Evolutionary conservation across 2,113 vertebrate genomes (phyloP).

Genomic region (Grus americana): DNA sequence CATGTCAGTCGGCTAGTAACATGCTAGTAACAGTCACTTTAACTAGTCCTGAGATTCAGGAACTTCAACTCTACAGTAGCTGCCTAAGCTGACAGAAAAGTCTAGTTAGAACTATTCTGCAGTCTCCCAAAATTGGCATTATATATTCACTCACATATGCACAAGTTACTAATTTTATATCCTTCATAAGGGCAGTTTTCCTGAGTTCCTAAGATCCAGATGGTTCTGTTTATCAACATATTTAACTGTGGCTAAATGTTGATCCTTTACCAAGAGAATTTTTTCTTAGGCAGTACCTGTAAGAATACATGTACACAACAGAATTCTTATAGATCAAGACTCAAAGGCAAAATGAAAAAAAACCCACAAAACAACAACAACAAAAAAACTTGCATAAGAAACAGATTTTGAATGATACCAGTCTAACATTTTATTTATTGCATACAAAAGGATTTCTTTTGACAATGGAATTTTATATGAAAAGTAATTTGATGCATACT

Average conservation of each 20-base stretch:
- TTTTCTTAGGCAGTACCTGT: background rate
- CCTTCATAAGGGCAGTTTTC: background rate
- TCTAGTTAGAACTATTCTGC: background rate
- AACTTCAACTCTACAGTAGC: rapidly evolving
- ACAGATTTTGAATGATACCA: conserved; percentile 25
- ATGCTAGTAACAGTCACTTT: rapidly evolving
- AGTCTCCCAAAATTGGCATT: rapidly evolving
- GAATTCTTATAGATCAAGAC: background rate
- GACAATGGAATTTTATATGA: conserved; percentile 64
- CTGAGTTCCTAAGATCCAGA: no score
- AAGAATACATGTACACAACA: rapidly evolving
- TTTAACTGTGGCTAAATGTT: background rate
- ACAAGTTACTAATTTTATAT: no score
- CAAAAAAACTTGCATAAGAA: background rate
- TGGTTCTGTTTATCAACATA: no score
- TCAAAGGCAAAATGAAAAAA: background rate
- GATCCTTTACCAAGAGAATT: background rate
- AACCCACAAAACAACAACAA: no score
- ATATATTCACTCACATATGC: rapidly evolving
- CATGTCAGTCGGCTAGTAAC: rapidly evolving
- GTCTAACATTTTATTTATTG: conserved; percentile 71
- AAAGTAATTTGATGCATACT: conserved; percentile 65
- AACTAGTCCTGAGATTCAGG: background rate
- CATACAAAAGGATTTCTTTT: conserved; percentile 68
- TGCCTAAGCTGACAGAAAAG: background rate